Conservation (phyloP, 2,113 vertebrate genomes). For the Eurypyga helias region DNA sequence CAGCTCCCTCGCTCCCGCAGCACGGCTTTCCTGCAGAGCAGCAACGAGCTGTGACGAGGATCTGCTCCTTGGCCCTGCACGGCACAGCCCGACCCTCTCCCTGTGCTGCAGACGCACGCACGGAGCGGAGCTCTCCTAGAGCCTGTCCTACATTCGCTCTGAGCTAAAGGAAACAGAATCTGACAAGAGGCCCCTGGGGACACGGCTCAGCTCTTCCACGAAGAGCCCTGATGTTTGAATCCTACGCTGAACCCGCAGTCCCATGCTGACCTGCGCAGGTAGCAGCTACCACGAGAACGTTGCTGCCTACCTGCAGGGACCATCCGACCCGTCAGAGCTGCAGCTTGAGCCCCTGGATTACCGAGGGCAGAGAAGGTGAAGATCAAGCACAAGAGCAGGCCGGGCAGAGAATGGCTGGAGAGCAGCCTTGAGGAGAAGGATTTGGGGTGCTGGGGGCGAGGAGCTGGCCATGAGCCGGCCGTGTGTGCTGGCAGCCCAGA, state of each 20-base stretch:
- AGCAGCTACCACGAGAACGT: neutral
- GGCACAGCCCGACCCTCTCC: neutral
- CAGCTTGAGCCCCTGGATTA: neutral
- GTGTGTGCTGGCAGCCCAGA: too few relatives aligned
- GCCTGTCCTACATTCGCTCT: neutral
- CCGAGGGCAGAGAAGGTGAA: neutral
- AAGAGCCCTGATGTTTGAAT: neutral
- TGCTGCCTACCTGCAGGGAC: neutral
- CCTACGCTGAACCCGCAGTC: neutral
- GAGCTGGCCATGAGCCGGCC: too few relatives aligned
- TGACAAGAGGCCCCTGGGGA: neutral
- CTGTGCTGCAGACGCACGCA: neutral
- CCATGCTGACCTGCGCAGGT: accelerated
- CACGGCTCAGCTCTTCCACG: neutral
- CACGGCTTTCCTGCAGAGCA: neutral
- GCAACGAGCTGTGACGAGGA: neutral
- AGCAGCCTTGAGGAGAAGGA: too few relatives aligned
- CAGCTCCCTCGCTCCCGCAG: neutral
- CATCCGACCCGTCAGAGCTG: neutral
- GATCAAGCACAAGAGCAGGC: neutral
- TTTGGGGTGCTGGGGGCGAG: too few relatives aligned
- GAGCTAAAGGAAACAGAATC: neutral
- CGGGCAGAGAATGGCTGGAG: too few relatives aligned
- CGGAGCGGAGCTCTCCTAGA: neutral
- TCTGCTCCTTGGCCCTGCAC: accelerated